Base-by-base conservation (phyloP, 2,888 invertebrate species). In the Agelastica alni region DNA sequence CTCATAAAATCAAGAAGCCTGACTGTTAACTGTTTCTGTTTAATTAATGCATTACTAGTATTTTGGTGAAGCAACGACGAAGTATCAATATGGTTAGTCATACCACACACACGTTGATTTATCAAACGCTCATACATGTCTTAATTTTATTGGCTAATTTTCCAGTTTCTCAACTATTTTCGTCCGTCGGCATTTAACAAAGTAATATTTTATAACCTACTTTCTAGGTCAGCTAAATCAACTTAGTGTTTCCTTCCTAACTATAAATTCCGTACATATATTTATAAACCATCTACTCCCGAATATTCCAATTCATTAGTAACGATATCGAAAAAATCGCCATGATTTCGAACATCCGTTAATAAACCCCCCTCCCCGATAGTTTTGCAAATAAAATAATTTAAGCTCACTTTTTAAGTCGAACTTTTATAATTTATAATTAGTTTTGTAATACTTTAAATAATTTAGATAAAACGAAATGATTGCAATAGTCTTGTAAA, bases 71-170 rank as follows among this genome's bases (percentile, higher is more conserved):
- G 18, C 37, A n/a, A 18, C 13, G 20, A 20, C 20, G 12, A 18
- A 20, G 36, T 6, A 37, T 18, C 37, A 17, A 26, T 17, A 17
- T 37, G 10, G 10, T 18, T 12, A 16, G 14, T 16, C 20, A 39
- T 39, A 20, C 37, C 12, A 20, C 37, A 17, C 20, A 26, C 26
- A 26, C 9, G 26, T 26, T 9, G 26, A 7, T 26, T 39, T 39
- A 39, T 39, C 37, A 6, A 18, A 18, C n/a, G n/a, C n/a, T n/a
- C n/a, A n/a, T 39, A 20, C 10, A 39, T 39, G 20, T 20, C 20
- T 39, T 22, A 1, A 39, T 18, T 36, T 52, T 41, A 52, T 45
- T 31, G 20, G 10, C 12, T 45, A 45, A 31, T 45, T 45, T 46
- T 46, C 31, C 45, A 39, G 30, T 53, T 53, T 46, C 30, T 4